Percentiles rank a stretch among this genome's conserved stretches.
These are phyloP conservation scores for Elachura formosa DNA, from an alignment of 2,113 vertebrate species.

Conservation along the genomic window DNA sequence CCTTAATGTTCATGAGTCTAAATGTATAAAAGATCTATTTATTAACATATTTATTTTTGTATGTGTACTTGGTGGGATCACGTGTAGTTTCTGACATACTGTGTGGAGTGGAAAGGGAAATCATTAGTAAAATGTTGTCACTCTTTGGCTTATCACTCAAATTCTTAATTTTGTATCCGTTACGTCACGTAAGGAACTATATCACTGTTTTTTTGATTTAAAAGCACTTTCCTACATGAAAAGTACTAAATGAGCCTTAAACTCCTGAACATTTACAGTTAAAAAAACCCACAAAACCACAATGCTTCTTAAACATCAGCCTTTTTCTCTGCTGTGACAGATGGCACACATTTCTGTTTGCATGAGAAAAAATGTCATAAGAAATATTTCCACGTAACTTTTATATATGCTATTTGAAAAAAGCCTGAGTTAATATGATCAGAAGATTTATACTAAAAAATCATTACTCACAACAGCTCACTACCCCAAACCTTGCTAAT, in stretches of 20 bases:
- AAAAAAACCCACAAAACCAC: accelerated
- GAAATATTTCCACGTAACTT: not conserved
- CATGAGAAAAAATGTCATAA: not conserved
- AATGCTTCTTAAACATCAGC: not conserved
- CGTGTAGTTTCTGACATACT: not conserved
- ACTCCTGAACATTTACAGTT: not conserved
- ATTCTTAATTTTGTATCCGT: not conserved
- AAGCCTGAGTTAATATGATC: accelerated
- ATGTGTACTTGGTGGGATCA: not conserved
- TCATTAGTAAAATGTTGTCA: not conserved
- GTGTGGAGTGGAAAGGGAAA: not conserved
- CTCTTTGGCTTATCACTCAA: not conserved
- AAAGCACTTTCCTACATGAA: not conserved
- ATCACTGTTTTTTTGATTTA: not conserved
- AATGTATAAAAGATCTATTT: not conserved
- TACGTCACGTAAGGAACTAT: not conserved
- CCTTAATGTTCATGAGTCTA: not conserved
- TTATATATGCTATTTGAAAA: not conserved
- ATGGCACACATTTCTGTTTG: not conserved
- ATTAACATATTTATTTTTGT: not conserved
- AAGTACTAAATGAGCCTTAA: not conserved
- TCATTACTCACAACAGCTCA: not conserved
- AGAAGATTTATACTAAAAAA: not conserved
- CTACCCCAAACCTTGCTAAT: not conserved
- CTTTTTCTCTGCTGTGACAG: not conserved